A percentile compares a stretch with the other conserved stretches of the same genome.
phyloP scores from a whole-genome alignment of 2,797 vertebrate species.

The Benthosema pterotum region DNA sequence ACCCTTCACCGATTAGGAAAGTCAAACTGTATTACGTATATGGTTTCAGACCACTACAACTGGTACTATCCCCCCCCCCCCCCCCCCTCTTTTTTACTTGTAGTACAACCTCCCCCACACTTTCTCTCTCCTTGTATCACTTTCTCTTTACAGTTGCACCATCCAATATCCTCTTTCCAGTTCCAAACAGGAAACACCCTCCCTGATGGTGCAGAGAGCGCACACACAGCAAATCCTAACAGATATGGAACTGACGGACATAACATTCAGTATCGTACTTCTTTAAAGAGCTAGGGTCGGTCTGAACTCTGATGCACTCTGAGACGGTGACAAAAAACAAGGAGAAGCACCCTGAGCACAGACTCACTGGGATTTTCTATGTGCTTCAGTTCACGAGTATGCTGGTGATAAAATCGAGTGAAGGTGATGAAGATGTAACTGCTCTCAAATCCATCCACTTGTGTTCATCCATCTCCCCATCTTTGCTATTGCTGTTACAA shows the following conservation, averaged over 20 bases:
- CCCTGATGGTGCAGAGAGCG: conserved; percentile 10
- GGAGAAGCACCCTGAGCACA: conserved; percentile 7
- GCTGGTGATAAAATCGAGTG: not conserved
- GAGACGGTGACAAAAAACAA: conserved; percentile 17
- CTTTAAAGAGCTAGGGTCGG: not conserved
- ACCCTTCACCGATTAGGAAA: not conserved
- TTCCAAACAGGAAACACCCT: conserved; percentile 44
- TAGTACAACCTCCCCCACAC: not conserved
- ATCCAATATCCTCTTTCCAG: conserved; percentile 32
- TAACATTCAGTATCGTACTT: not conserved
- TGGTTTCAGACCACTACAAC: not conserved
- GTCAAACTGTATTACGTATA: not conserved
- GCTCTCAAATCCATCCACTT: not conserved
- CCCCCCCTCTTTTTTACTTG: no score
- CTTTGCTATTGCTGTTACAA: not conserved
- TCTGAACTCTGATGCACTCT: not conserved
- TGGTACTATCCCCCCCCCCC: not conserved
- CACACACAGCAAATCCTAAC: conserved; percentile 6
- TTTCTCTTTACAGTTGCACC: not conserved
- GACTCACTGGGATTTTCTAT: not conserved
- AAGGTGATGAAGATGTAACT: not conserved
- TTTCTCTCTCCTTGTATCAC: not conserved
- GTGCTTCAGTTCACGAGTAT: conserved; percentile 8
- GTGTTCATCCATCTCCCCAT: not conserved
- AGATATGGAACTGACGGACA: not conserved